Base-by-base conservation (phyloP, 2,113 vertebrate species). In the Synchiropus splendidus region DNA sequence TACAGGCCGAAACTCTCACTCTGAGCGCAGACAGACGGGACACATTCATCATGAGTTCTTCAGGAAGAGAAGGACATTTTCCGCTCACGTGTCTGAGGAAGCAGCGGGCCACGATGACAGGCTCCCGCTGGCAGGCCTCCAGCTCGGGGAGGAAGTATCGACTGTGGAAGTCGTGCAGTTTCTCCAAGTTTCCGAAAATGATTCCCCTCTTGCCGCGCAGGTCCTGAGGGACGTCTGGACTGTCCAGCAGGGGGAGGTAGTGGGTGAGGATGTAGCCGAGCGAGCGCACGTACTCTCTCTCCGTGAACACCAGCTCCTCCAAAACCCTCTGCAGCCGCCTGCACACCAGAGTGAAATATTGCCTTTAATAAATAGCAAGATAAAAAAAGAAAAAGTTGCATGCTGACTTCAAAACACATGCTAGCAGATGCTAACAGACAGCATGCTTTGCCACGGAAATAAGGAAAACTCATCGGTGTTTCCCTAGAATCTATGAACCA, bases 171-270 rank as follows among this genome's bases (percentile, higher is more conserved):
- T 86, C 75, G 9, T 78, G 60, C 34, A 88, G 75, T 58, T 86
- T 86, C 70, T 87, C 85, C 50, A 88, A 74, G 67, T 87, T 88
- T 3, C 86, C 83, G 18, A 88, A 88, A 49, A 88, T 82, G 53
- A 75, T n/a, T 2, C 75, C 75, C 27, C 83, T 61, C 51, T 88
- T 86, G 36, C 85, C 85, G 31, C 83, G 66, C 30, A 84, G 76
- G 64, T 83, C 85, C 72, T 88, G 86, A 18, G 84, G 83, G 6
- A 88, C 75, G 43, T 86, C 80, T 2, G 71, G 45, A 33, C 74
- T 69, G 67, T 87, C 83, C 61, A 88, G 70, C 64, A 86, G 65
- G 27, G 84, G 84, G 43, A 81, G 70, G 78, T 86, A 87, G 61
- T 88, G 80, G 21, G 69, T 75, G 18, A 84, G 57, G 44, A 86